These are phyloP conservation scores for Tricholaema leucomelas DNA, from an alignment of 2,113 vertebrate species.

Conservation along the genomic window DNA sequence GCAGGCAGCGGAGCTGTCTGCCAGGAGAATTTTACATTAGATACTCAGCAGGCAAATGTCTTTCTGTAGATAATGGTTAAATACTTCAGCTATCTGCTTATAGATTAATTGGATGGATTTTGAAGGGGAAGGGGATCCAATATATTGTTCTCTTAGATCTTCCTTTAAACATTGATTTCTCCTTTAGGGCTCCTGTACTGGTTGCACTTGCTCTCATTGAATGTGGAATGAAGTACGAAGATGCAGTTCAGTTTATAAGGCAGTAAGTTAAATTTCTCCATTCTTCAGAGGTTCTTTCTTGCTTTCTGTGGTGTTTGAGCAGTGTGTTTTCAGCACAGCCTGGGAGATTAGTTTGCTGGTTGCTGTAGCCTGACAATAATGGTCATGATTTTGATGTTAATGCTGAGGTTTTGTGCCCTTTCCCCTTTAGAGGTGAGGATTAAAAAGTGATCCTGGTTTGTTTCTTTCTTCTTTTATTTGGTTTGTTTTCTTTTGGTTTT, in stretches of 20 bases:
- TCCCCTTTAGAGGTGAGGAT: background rate
- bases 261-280: conserved; percentile 84
- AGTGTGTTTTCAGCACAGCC: background rate
- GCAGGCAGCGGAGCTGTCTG: background rate
- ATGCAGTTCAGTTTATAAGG: conserved; percentile 98
- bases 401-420: background rate
- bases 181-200: conserved; percentile 92
- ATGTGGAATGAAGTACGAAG: conserved; percentile 98
- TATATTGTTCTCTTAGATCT: background rate
- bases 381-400: background rate
- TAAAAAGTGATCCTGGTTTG: background rate
- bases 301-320: rapidly evolving
- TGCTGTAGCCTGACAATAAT: background rate
- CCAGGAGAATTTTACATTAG: background rate
- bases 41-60: background rate
- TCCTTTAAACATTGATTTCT: conserved; percentile 10
- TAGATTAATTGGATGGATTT: background rate
- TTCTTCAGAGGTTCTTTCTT: background rate
- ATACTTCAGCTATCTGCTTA: background rate
- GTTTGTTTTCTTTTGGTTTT: background rate
- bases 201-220: conserved; percentile 98
- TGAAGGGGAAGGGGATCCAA: background rate
- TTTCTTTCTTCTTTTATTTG: too few species aligned
- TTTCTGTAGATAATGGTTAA: background rate
- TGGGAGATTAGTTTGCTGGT: background rate